These are phyloP conservation scores for Drosophila imparisetae DNA, from an alignment of 2,888 invertebrate species.

Conservation along the genomic window DNA sequence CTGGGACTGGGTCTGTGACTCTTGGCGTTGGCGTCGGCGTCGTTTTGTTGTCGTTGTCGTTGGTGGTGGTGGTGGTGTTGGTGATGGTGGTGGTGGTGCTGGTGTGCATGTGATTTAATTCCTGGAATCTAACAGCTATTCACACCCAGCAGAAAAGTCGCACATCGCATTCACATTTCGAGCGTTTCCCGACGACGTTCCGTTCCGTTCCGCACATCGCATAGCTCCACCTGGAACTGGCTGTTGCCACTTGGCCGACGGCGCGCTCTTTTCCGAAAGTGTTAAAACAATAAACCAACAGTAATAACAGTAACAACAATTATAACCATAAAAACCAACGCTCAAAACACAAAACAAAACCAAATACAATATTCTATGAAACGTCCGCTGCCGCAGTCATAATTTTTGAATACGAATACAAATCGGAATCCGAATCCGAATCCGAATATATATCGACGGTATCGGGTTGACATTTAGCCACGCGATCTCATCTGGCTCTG, in stretches of 20 bases:
- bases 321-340: constrained; percentile 47
- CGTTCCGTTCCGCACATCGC: constrained; percentile 64
- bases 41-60: constrained; percentile 20
- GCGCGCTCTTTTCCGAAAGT: constrained; percentile 65
- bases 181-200: constrained; percentile 82
- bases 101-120: constrained; percentile 75
- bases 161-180: constrained; percentile 83
- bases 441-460: constrained; percentile 6
- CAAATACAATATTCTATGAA: constrained; percentile 43
- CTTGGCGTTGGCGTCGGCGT: constrained; percentile 40
- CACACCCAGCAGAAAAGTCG: constrained; percentile 83
- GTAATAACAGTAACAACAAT: constrained; percentile 44
- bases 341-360: constrained; percentile 31
- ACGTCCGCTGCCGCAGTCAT: constrained; percentile 30
- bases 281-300: constrained; percentile 71
- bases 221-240: constrained; percentile 51
- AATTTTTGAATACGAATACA: constrained; percentile 28
- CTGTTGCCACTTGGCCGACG: constrained; percentile 49
- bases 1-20: constrained; percentile 20
- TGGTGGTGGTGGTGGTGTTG: constrained; percentile 29
- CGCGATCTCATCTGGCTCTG: constrained; percentile 42
- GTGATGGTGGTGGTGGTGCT: constrained; percentile 40
- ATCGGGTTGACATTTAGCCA: constrained; percentile 39
- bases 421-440: neutral
- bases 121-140: constrained; percentile 84